A percentile compares a stretch with the other conserved stretches of the same genome.
These are phyloP conservation scores for Tauraco hartlaubi DNA, from an alignment of 2,797 vertebrate genomes.

Conservation along the genomic window DNA sequence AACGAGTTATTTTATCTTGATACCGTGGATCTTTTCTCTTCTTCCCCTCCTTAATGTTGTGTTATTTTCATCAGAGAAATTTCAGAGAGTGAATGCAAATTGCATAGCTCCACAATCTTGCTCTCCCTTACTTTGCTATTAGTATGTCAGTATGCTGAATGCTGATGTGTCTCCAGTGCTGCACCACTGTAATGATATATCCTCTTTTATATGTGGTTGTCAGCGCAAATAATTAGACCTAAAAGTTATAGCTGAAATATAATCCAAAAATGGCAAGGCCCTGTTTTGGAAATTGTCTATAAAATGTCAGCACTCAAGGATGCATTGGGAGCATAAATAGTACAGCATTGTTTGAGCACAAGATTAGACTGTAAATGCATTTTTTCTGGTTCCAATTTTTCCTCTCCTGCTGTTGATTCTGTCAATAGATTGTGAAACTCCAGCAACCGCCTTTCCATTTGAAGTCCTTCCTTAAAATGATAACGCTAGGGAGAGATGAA, in stretches of 20 bases:
- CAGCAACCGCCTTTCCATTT: conserved; percentile 41
- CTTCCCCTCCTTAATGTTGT: conserved; percentile 79
- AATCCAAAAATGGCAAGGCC: conserved; percentile 83
- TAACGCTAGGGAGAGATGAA: background rate
- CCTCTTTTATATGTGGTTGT: conserved; percentile 81
- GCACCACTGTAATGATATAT: conserved; percentile 76
- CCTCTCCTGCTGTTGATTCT: conserved; percentile 74
- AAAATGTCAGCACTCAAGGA: conserved; percentile 81
- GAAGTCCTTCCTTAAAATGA: conserved; percentile 56
- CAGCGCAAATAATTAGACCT: conserved; percentile 84
- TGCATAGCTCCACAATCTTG: conserved; percentile 71
- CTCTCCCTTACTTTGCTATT: conserved; percentile 78
- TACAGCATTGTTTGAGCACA: conserved; percentile 77
- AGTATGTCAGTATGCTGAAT: conserved; percentile 79
- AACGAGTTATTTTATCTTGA: conserved; percentile 85
- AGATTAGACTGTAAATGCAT: conserved; percentile 77
- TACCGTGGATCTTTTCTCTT: conserved; percentile 78
- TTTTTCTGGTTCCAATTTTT: conserved; percentile 69
- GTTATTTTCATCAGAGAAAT: conserved; percentile 87
- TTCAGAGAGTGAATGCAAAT: conserved; percentile 81
- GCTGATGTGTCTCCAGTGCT: conserved; percentile 75
- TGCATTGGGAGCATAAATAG: conserved; percentile 77
- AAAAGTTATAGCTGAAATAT: conserved; percentile 86
- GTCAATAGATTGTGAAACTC: conserved; percentile 71
- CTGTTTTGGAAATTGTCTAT: conserved; percentile 85